Conservation (phyloP, 2,113 vertebrate genomes). For the Rhynchomys soricoides region DNA sequence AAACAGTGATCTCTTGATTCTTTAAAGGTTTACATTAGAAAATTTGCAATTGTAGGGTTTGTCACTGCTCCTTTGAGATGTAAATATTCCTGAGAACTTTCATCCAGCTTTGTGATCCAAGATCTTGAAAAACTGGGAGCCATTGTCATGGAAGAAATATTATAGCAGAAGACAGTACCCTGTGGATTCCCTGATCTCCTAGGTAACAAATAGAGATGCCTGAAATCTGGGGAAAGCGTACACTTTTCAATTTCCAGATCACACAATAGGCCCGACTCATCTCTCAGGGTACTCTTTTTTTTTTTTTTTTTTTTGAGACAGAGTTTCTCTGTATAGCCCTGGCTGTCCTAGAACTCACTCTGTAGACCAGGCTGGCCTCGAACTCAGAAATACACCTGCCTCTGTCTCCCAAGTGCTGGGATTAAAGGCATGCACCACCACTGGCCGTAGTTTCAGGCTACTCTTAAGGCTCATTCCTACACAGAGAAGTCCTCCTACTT, state of each 20-base stretch:
- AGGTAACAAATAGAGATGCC: neutral
- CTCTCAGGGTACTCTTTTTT: too few relatives aligned
- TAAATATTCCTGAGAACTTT: neutral
- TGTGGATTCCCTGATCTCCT: neutral
- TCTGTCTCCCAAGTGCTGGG: too few relatives aligned
- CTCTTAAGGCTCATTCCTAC: too few relatives aligned
- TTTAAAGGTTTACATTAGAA: neutral
- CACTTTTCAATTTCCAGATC: neutral
- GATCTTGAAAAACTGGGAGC: neutral
- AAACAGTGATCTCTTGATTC: accelerated
- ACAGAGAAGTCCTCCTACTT: neutral
- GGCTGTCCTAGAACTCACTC: too few relatives aligned
- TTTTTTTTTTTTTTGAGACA: too few relatives aligned
- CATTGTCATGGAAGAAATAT: neutral
- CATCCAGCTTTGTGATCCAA: neutral
- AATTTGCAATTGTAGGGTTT: neutral
- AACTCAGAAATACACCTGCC: too few relatives aligned
- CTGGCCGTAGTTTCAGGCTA: too few relatives aligned
- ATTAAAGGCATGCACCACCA: too few relatives aligned
- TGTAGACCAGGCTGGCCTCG: too few relatives aligned
- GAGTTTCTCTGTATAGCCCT: too few relatives aligned
- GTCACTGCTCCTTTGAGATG: neutral
- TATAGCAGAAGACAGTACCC: neutral
- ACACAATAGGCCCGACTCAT: accelerated
- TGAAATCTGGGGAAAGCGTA: too few relatives aligned